Base-by-base conservation (phyloP, 1,140 invertebrate genomes). In the Nephila pilipes region DNA sequence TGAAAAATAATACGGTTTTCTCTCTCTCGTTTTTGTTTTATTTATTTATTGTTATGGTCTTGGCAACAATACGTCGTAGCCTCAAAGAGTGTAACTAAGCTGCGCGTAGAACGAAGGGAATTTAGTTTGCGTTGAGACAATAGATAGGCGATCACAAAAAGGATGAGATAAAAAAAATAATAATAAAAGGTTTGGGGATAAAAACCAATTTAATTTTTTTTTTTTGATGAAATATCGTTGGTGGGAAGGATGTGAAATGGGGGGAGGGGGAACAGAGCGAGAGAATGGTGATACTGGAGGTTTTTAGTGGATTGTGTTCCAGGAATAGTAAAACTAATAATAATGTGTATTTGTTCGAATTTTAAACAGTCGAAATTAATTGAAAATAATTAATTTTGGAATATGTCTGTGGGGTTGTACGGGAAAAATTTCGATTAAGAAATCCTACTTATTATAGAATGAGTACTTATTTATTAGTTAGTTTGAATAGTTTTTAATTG, bases 21-120 rank as follows among this genome's bases (percentile, higher is more conserved):
- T 83, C 25, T 14, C 46, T 46, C 38, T 46, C 38, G 10, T 46
- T 46, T 46, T 46, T 46, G 6, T 38, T 38, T 46, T 46, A 46
- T 46, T 25, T 83, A n/a, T 55, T 55, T 83, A 14, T 55, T 55
- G 2, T 54, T 83, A 25, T 14, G 10, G 20, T 25, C 22, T 1
- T 22, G 22, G 80, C 80, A 83, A 83, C 80, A 83, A 83, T 83
- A 83, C 46, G 80, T 55, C 54, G 80, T 83, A 54, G 80, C 80
- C 12, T 29, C 38, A 54, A 55, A 83, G 38, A 46, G 38, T 54
- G n/a, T 55, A 16, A 32, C 80, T 54, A 54, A 83, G 29, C 22
- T 38, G 10, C 46, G 6, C 46, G 46, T 83, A 22, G 54, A 22
- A 25, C 80, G 80, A 83, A 38, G 20, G n/a, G 38, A 83, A 83